Percentiles rank a stretch among this genome's conserved stretches.
Evolutionary conservation across 2,888 invertebrate genomes (phyloP).

Genomic region (Ophion ventricosus): DNA sequence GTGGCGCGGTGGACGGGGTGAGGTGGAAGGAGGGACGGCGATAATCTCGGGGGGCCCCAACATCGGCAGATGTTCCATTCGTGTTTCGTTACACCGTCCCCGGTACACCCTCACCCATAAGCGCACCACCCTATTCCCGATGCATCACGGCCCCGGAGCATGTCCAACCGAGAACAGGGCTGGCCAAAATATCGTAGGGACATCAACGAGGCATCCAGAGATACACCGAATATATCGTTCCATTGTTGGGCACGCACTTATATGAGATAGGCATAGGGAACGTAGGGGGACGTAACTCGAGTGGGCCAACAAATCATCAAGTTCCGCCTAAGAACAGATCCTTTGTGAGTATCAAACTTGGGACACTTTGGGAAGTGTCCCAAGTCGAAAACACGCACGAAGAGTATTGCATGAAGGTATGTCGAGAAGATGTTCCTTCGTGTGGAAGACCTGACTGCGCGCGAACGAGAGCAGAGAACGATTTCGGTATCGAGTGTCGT

Average conservation of each 20-base stretch:
- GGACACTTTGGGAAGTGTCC: neutral
- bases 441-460: constrained; percentile 54
- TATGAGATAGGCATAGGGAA: neutral
- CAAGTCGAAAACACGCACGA: neutral
- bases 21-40: constrained; percentile 50
- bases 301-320: neutral
- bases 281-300: neutral
- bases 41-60: constrained; percentile 70
- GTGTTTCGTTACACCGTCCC: constrained; percentile 75
- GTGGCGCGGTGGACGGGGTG: no score
- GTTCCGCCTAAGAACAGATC: neutral
- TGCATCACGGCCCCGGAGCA: constrained; percentile 41
- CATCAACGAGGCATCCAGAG: constrained; percentile 2
- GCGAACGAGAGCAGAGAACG: constrained; percentile 13
- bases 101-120: constrained; percentile 61
- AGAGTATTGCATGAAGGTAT: neutral
- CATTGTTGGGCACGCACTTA: neutral
- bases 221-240: constrained; percentile 1
- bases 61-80: constrained; percentile 82
- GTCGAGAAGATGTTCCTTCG: constrained; percentile 25
- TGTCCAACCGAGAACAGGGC: constrained; percentile 68
- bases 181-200: constrained; percentile 73
- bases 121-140: constrained; percentile 50
- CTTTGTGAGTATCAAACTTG: neutral
- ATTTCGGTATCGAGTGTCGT: constrained; percentile 59